Evolutionary conservation across 2,797 vertebrate genomes (phyloP).

Genomic region (Cirrhinus mrigala): DNA sequence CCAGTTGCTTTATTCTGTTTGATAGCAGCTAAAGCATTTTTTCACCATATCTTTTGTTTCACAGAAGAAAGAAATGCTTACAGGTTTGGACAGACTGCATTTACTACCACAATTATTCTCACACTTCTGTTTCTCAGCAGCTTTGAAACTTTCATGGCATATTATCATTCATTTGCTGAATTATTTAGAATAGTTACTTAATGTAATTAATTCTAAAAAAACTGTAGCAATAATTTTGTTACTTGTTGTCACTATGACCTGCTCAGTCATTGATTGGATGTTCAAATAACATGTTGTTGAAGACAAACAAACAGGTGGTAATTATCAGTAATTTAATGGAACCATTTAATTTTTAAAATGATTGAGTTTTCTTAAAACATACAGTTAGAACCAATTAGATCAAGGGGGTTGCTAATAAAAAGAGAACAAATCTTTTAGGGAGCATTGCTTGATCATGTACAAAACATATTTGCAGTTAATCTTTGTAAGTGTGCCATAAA

Average conservation of each 20-base stretch:
- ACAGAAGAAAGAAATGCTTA: not conserved
- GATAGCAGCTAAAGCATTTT: no score
- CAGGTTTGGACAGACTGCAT: not conserved
- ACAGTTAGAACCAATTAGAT: no score
- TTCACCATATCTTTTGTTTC: not conserved
- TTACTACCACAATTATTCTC: not conserved
- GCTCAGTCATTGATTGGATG: not conserved
- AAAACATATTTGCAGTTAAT: not conserved
- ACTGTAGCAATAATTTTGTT: not conserved
- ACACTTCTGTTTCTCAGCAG: not conserved
- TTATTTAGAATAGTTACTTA: not conserved
- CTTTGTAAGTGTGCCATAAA: not conserved
- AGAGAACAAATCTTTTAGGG: not conserved
- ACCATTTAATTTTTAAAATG: not conserved
- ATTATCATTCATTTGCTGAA: not conserved
- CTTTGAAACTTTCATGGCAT: not conserved
- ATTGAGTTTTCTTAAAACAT: not conserved
- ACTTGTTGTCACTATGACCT: not conserved
- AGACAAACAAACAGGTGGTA: not conserved
- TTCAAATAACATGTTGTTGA: not conserved
- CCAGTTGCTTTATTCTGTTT: not conserved
- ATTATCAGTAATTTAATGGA: not conserved
- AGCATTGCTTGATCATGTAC: not conserved
- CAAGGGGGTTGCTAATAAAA: not conserved
- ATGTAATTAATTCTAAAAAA: not conserved